Evolutionary conservation across 2,888 invertebrate genomes (phyloP).

Genomic region (Polydrusus cervinus): DNA sequence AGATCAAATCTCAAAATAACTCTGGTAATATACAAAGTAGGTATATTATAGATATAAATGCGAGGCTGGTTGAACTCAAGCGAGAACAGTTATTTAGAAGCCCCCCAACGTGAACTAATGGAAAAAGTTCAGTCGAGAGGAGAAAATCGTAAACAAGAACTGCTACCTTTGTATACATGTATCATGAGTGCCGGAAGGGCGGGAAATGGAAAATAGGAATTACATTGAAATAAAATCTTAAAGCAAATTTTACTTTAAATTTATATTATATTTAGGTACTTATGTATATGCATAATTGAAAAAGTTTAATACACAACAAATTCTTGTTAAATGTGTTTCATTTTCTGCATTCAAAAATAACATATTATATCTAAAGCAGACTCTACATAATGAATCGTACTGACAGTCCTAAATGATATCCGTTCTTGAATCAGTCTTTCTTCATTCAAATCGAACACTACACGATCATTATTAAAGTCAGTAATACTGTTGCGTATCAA

Average conservation of each 20-base stretch:
- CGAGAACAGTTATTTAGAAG: constrained; percentile 30
- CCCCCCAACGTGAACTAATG: constrained; percentile 17
- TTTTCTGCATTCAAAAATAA: no score
- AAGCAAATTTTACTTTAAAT: neutral
- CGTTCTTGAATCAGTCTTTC: no score
- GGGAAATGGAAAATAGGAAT: constrained; percentile 16
- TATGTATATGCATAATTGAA: no score
- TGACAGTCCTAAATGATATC: no score
- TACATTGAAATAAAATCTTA: neutral
- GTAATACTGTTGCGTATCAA: no score
- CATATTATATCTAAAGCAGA: no score
- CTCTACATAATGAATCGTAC: no score
- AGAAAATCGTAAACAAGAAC: constrained; percentile 22
- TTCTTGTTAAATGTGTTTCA: no score
- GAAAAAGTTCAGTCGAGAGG: constrained; percentile 25
- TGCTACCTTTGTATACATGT: neutral
- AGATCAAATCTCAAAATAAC: constrained; percentile 9
- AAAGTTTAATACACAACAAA: no score
- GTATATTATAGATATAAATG: neutral
- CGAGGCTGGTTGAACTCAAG: neutral
- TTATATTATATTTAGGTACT: no score
- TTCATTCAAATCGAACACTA: no score
- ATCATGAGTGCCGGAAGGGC: constrained; percentile 13
- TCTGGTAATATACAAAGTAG: neutral
- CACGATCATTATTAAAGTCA: no score